Conservation (phyloP, 2,888 invertebrate genomes). For the Nomada flava region DNA sequence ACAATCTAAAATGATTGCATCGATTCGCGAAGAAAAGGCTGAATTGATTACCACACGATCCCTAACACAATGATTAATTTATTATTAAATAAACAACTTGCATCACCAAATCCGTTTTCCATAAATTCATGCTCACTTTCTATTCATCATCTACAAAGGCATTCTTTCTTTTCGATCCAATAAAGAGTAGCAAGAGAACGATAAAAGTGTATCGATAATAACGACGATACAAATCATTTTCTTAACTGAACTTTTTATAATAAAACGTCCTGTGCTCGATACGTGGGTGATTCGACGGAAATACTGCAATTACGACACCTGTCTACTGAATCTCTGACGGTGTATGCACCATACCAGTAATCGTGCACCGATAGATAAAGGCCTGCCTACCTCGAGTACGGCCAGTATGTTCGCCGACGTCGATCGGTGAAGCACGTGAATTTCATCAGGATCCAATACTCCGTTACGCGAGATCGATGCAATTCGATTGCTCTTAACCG, state of each 20-base stretch:
- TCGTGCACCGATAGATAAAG: constrained; percentile 71
- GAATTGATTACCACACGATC: no score
- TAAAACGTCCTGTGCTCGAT: background rate
- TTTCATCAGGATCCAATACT: constrained; percentile 38
- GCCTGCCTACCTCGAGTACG: constrained; percentile 62
- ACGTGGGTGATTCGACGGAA: background rate
- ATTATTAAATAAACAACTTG: no score
- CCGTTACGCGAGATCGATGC: constrained; percentile 18
- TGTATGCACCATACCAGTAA: constrained; percentile 58
- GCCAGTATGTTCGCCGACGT: constrained; percentile 74
- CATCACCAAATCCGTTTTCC: no score
- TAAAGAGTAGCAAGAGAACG: background rate
- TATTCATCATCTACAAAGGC: no score
- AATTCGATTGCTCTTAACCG: background rate
- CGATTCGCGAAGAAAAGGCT: no score
- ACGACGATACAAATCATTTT: background rate
- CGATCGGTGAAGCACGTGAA: constrained; percentile 65
- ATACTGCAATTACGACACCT: constrained; percentile 30
- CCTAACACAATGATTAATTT: no score
- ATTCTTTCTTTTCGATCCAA: no score
- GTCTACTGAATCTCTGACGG: constrained; percentile 17
- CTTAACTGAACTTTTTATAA: background rate
- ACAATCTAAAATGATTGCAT: no score
- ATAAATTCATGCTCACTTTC: no score
- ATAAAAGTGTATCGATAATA: background rate